These are phyloP conservation scores for Bedellia somnulentella DNA, from an alignment of 2,888 invertebrate genomes.

Conservation along the genomic window DNA sequence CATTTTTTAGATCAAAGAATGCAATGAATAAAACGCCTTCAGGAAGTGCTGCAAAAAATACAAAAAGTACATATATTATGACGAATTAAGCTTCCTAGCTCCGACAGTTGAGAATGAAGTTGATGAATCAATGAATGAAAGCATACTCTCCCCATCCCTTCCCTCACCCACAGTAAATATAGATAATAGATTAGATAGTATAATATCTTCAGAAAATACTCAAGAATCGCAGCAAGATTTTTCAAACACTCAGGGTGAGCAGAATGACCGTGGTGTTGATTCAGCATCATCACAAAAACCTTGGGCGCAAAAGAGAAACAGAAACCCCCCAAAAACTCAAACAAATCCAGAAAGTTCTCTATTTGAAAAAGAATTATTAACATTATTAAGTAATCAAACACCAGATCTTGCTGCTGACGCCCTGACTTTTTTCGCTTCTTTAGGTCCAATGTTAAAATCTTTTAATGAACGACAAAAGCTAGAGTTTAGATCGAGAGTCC, in stretches of 20 bases:
- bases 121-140: constrained; percentile 12
- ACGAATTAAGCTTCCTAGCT: constrained; percentile 13
- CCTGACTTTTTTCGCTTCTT: constrained; percentile 14
- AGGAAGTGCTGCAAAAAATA: too few species aligned
- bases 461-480: constrained; percentile 14
- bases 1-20: constrained; percentile 11
- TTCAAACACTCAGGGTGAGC: too few species aligned
- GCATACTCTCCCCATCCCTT: too few species aligned
- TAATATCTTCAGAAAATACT: constrained; percentile 8
- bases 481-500: constrained; percentile 15
- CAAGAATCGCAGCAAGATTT: too few species aligned
- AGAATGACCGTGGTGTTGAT: constrained; percentile 11
- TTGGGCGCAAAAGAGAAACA: constrained; percentile 9
- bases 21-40: too few species aligned
- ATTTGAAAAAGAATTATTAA: constrained; percentile 12
- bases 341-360: constrained; percentile 6
- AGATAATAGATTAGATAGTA: constrained; percentile 9
- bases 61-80: constrained; percentile 11
- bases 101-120: constrained; percentile 11
- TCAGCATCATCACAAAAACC: constrained; percentile 11
- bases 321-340: constrained; percentile 5
- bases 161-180: constrained; percentile 7
- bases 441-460: constrained; percentile 12
- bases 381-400: constrained; percentile 12
- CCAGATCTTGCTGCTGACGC: constrained; percentile 13